Evolutionary conservation across 2,113 vertebrate species (phyloP), one percentile per base, ranked within the genome.

Genomic region (Eurypyga helias): DNA sequence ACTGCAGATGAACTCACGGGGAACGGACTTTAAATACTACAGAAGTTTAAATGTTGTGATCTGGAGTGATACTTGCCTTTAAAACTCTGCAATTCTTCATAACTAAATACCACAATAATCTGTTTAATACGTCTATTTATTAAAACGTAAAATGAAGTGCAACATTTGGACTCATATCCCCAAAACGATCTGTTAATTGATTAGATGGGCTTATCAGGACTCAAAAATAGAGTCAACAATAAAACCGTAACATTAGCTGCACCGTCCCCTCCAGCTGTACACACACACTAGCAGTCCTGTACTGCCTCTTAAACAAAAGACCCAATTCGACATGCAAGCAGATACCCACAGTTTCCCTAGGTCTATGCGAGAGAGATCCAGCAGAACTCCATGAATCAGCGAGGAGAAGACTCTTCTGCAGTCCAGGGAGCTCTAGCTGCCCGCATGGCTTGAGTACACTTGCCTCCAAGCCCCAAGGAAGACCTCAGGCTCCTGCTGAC

Each of bases 391-490:
- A 48, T 2, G 8, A 71, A 38, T 11, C 46, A 71, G 9, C 3
- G 4, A 75, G 12, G 11, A 80, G 6, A 31, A 64, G 60, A 38
- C 2, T 64, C 28, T 41, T 45, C 21, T 65, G 15, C 38, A 83
- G 6, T 3, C 8, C 0, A 0, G 2, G 54, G 11, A 81, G 43
- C 13, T 57, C 20, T 17, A 38, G 23, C 8, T 79, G 55, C 33
- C 48, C 7, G 2, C 13, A 3, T 2, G 7, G 14, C n/a, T 49
- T 17, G 13, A 33, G 34, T 21, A 17, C 3, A 1, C 11, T 28
- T n/a, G 12, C 13, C 29, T 77, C 9, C n/a, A 10, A 41, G n/a
- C 38, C 33, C 19, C 17, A 41, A 3, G 21, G 51, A 48, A 66
- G 24, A 24, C 18, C 28, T 54, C n/a, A 25, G 34, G 33, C 24